Conservation (phyloP, 2,113 vertebrate species). For the Poeciliopsis occidentalis region DNA sequence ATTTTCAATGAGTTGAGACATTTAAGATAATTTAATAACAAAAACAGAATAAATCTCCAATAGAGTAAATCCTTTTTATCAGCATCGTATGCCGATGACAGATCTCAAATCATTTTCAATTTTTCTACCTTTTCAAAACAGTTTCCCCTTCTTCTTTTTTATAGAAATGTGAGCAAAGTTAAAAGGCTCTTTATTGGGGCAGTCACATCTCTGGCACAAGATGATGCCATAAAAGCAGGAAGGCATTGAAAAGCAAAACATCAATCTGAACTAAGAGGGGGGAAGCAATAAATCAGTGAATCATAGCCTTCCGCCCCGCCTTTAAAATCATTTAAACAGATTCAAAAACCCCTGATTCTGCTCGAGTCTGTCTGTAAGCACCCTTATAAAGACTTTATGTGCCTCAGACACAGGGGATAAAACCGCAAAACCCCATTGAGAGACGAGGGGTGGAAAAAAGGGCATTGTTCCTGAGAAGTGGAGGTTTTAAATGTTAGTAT, state of each 20-base stretch:
- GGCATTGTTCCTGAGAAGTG: conserved; percentile 47
- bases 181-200: conserved; percentile 82
- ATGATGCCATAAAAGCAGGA: conserved; percentile 82
- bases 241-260: conserved; percentile 79
- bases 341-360: conserved; percentile 80
- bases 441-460: conserved; percentile 49
- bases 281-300: conserved; percentile 81
- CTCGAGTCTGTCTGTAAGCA: conserved; percentile 78
- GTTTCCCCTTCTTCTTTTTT: conserved; percentile 65
- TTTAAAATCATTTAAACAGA: conserved; percentile 84
- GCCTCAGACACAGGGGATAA: conserved; percentile 67
- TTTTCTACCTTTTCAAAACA: conserved; percentile 62
- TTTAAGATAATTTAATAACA: background rate
- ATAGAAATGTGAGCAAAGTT: conserved; percentile 81
- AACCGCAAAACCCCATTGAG: conserved; percentile 71
- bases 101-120: conserved; percentile 46
- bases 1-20: background rate
- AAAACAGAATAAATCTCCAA: background rate
- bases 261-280: conserved; percentile 81
- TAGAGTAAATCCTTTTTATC: background rate
- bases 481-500: conserved; percentile 61
- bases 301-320: conserved; percentile 75
- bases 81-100: background rate
- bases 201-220: conserved; percentile 83
- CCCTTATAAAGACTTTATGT: conserved; percentile 81